phyloP scores from a whole-genome alignment of 1,140 invertebrate species.

The Orius laevigatus region DNA sequence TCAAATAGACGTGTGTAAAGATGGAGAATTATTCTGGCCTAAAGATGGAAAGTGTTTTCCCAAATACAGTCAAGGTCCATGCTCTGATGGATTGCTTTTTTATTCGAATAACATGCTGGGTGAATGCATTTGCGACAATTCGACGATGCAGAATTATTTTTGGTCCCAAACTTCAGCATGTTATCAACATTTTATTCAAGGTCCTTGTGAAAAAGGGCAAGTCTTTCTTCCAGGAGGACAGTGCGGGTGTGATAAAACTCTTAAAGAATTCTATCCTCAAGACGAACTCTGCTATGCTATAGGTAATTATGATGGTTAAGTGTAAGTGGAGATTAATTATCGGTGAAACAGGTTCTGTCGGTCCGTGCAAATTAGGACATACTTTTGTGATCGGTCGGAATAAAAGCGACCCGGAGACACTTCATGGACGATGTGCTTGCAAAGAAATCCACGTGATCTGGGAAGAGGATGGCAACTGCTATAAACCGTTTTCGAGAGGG shows the following conservation, averaged over 20 bases:
- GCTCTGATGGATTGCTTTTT: slow-evolving; percentile 50
- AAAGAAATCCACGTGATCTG: slow-evolving; percentile 51
- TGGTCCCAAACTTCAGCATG: slow-evolving; percentile 31
- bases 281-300: slow-evolving; percentile 55
- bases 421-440: slow-evolving; percentile 41
- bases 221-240: slow-evolving; percentile 51
- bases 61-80: slow-evolving; percentile 49
- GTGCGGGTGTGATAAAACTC: slow-evolving; percentile 48
- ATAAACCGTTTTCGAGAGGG: slow-evolving; percentile 55
- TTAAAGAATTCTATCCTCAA: slow-evolving; percentile 52
- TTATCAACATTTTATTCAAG: slow-evolving; percentile 57
- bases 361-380: slow-evolving; percentile 53
- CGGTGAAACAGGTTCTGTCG: slow-evolving; percentile 40
- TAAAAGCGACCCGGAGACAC: slow-evolving; percentile 24
- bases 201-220: slow-evolving; percentile 55
- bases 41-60: slow-evolving; percentile 52
- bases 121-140: slow-evolving; percentile 19
- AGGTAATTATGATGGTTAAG: slow-evolving; percentile 33
- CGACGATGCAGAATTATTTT: slow-evolving; percentile 16
- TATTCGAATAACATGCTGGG: slow-evolving; percentile 12
- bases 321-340: too few species aligned
- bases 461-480: slow-evolving; percentile 45
- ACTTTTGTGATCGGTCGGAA: slow-evolving; percentile 29
- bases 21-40: slow-evolving; percentile 52
- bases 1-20: slow-evolving; percentile 37